Evolutionary conservation across 2,888 invertebrate genomes (phyloP).

Genomic region (Synanthedon vespiformis): DNA sequence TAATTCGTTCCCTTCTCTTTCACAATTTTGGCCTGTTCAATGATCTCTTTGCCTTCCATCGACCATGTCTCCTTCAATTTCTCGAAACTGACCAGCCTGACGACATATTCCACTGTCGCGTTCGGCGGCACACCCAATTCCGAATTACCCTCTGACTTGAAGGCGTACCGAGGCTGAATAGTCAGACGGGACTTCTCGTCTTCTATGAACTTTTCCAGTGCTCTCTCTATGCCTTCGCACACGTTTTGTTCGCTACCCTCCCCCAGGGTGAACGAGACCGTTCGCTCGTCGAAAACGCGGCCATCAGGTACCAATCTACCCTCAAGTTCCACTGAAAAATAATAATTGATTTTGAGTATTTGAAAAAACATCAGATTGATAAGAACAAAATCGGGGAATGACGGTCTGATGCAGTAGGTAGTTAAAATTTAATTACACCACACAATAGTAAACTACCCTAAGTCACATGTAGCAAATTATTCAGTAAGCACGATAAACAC

Average conservation of each 20-base stretch:
- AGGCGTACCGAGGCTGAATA: slow-evolving; percentile 84
- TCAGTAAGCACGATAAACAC: too few relatives aligned
- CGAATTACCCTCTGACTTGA: slow-evolving; percentile 77
- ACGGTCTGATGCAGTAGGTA: too few relatives aligned
- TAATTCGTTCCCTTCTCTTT: slow-evolving; percentile 94
- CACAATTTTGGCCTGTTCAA: slow-evolving; percentile 83
- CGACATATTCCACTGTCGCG: slow-evolving; percentile 82
- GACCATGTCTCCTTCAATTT: slow-evolving; percentile 85
- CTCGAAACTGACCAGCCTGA: slow-evolving; percentile 87
- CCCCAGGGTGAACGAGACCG: slow-evolving; percentile 85
- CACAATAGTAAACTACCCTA: too few relatives aligned
- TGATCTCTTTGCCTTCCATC: slow-evolving; percentile 80
- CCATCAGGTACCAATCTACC: slow-evolving; percentile 68
- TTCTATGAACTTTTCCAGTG: slow-evolving; percentile 82
- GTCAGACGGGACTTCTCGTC: slow-evolving; percentile 82
- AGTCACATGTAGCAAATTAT: too few relatives aligned
- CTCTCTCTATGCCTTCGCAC: slow-evolving; percentile 85
- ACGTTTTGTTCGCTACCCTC: slow-evolving; percentile 84
- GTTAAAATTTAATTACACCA: too few relatives aligned
- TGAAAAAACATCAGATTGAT: not conserved
- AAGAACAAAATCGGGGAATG: too few relatives aligned
- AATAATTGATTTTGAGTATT: not conserved
- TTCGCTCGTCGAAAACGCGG: slow-evolving; percentile 84
- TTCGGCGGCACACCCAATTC: slow-evolving; percentile 82
- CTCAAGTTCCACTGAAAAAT: slow-evolving; percentile 75